phyloP scores from a whole-genome alignment of 1,140 invertebrate genomes.

The Orius laevigatus region DNA sequence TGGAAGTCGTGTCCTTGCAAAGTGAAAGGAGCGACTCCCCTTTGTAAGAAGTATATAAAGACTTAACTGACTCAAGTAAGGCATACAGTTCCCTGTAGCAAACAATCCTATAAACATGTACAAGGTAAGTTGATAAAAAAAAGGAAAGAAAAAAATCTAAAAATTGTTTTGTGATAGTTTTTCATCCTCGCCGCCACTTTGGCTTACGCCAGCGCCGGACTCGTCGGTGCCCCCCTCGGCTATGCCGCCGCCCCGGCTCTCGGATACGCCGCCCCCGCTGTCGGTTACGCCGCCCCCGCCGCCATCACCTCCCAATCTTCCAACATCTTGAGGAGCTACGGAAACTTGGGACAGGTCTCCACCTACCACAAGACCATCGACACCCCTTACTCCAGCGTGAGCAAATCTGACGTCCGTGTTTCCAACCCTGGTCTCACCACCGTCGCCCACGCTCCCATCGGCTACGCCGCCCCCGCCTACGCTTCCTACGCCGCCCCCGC shows the following conservation, averaged over 20 bases:
- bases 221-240: conserved; percentile 13
- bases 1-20: no score
- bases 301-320: conserved; percentile 20
- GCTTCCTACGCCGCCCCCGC: conserved; percentile 8
- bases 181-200: background rate
- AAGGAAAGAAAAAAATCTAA: no score
- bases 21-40: no score
- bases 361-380: conserved; percentile 23
- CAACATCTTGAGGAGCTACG: conserved; percentile 22
- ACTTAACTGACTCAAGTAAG: no score
- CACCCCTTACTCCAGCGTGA: conserved; percentile 23
- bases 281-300: conserved; percentile 5
- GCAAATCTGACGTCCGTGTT: conserved; percentile 25
- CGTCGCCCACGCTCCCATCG: conserved; percentile 13
- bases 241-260: conserved; percentile 18
- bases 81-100: no score
- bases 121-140: no score
- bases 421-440: conserved; percentile 23
- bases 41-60: no score
- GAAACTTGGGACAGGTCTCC: conserved; percentile 22
- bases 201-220: conserved; percentile 1
- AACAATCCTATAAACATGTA: no score
- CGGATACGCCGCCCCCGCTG: conserved; percentile 7
- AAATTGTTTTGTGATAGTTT: background rate
- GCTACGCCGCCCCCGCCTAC: conserved; percentile 15